Evolutionary conservation across 2,797 vertebrate species (phyloP).

Genomic region (Scolopax rusticola): DNA sequence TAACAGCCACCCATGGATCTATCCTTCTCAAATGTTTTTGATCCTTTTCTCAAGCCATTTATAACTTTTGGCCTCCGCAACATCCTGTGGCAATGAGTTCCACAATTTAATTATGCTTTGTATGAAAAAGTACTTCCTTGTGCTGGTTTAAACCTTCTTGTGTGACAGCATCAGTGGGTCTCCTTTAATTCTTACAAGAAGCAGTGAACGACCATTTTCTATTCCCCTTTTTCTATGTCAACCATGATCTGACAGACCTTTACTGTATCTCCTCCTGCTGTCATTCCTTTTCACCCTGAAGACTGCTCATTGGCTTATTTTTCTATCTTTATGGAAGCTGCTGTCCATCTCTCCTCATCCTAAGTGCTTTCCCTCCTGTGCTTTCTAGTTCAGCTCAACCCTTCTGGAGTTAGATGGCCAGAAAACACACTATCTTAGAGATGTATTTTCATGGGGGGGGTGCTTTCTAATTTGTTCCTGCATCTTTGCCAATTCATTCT

Average conservation of each 20-base stretch:
- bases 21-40: slow-evolving; percentile 48
- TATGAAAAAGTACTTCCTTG: slow-evolving; percentile 53
- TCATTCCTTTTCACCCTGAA: background rate
- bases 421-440: background rate
- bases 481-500: background rate
- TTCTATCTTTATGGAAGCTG: background rate
- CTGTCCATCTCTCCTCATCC: background rate
- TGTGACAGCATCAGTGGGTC: background rate
- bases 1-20: slow-evolving; percentile 68
- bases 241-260: background rate
- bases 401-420: background rate
- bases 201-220: background rate
- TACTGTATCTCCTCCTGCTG: background rate
- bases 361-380: background rate
- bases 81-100: slow-evolving; percentile 67
- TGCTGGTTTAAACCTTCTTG: slow-evolving; percentile 34
- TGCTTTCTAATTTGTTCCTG: background rate
- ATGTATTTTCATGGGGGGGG: background rate
- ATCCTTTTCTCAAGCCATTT: slow-evolving; percentile 64
- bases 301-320: background rate
- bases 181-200: background rate
- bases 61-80: slow-evolving; percentile 65
- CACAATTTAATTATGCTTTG: slow-evolving; percentile 62
- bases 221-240: background rate
- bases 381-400: background rate